Conservation (phyloP, 2,113 vertebrate genomes). For the Amazona guildingii region DNA sequence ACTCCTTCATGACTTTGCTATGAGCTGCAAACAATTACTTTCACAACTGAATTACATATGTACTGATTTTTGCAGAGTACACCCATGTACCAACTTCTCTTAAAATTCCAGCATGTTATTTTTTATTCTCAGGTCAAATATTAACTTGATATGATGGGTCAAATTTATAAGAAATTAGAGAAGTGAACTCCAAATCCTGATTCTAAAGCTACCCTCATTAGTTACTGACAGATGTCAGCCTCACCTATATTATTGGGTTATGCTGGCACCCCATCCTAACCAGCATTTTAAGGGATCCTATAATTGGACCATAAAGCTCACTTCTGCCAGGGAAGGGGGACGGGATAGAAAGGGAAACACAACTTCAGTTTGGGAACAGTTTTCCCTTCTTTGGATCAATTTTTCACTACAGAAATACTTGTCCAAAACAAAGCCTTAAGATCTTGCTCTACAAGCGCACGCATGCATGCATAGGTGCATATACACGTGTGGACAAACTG, state of each 20-base stretch:
- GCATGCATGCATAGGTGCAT: background rate
- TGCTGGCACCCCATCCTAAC: constrained; percentile 55
- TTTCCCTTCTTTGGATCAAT: background rate
- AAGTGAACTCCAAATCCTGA: background rate
- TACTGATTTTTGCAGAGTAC: background rate
- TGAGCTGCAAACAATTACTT: constrained; percentile 32
- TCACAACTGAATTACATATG: background rate
- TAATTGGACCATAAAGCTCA: constrained; percentile 63
- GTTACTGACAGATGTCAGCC: constrained; percentile 53
- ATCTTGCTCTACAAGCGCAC: background rate
- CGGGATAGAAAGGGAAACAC: background rate
- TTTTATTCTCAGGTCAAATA: background rate
- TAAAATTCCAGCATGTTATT: background rate
- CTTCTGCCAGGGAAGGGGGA: background rate
- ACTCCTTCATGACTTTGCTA: constrained; percentile 5
- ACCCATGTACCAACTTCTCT: background rate
- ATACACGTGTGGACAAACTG: background rate
- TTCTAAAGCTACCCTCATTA: constrained; percentile 43
- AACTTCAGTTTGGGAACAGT: background rate
- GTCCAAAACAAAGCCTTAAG: background rate
- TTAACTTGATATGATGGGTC: background rate
- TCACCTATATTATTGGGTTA: constrained; percentile 65
- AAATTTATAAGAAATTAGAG: background rate
- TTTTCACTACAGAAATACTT: background rate
- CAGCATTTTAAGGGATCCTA: constrained; percentile 52